Percentiles rank a stretch among this genome's conserved stretches.
Evolutionary conservation across 1,140 invertebrate species (phyloP).

Genomic region (Anastrepha ludens): DNA sequence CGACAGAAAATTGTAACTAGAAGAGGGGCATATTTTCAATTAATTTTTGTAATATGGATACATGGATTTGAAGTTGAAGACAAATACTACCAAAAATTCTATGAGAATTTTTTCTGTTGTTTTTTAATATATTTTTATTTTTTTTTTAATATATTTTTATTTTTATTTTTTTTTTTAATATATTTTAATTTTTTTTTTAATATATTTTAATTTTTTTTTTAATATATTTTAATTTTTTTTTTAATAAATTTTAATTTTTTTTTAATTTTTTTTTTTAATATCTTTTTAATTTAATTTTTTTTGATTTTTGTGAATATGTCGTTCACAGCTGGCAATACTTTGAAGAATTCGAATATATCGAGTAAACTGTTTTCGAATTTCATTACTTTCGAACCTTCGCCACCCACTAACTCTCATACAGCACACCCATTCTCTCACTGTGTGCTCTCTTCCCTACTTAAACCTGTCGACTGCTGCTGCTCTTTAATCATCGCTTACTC

Average conservation of each 20-base stretch:
- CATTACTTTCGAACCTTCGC: background rate
- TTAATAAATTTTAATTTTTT: background rate
- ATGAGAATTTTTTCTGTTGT: background rate
- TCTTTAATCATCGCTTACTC: conserved; percentile 30
- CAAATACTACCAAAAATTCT: too few species aligned
- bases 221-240: background rate
- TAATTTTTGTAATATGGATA: too few species aligned
- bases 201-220: background rate
- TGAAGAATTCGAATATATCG: background rate
- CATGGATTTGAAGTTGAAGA: too few species aligned
- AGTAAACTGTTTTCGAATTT: background rate
- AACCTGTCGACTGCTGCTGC: background rate
- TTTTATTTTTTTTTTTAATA: background rate
- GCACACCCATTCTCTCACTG: background rate
- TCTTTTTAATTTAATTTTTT: too few species aligned
- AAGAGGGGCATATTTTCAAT: too few species aligned
- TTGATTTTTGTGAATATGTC: background rate
- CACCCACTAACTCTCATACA: background rate
- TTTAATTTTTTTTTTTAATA: background rate
- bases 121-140: background rate
- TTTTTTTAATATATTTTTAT: background rate
- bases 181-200: background rate
- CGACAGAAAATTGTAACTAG: too few species aligned
- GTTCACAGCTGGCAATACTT: background rate
- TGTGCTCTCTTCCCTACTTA: background rate